phyloP scores from a whole-genome alignment of 2,888 invertebrate species.

The Shargacucullia verbasci region DNA sequence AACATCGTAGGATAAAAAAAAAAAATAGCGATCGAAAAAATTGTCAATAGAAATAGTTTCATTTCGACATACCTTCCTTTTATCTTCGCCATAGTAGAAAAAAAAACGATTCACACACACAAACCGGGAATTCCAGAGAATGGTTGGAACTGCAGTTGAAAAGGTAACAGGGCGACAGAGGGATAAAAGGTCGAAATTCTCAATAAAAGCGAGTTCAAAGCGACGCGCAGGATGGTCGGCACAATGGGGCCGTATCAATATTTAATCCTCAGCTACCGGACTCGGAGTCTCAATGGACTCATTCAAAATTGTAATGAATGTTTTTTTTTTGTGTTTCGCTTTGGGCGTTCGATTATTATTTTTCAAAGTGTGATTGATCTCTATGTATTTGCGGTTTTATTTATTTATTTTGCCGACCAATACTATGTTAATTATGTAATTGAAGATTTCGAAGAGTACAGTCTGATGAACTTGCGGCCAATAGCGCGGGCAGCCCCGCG shows the following conservation, averaged over 20 bases:
- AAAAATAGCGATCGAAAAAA: too few relatives aligned
- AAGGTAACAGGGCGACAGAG: constrained; percentile 24
- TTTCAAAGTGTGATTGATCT: too few relatives aligned
- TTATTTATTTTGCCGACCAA: too few relatives aligned
- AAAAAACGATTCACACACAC: neutral
- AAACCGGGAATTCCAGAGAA: constrained; percentile 8
- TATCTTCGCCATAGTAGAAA: too few relatives aligned
- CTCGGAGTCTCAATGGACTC: constrained; percentile 22
- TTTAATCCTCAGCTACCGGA: constrained; percentile 25
- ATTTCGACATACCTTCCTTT: neutral
- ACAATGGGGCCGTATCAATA: constrained; percentile 45
- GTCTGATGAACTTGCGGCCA: too few relatives aligned
- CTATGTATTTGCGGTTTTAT: too few relatives aligned
- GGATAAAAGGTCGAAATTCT: constrained; percentile 20
- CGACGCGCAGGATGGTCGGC: constrained; percentile 7
- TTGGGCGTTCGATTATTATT: neutral
- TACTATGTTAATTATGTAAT: too few relatives aligned
- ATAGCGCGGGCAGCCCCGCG: too few relatives aligned
- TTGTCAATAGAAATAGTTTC: neutral
- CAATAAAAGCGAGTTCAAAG: constrained; percentile 37
- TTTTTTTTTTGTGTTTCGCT: constrained; percentile 17
- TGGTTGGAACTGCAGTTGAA: constrained; percentile 17
- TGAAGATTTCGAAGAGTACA: too few relatives aligned
- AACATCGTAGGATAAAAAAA: too few relatives aligned
- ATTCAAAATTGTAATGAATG: constrained; percentile 39